These are phyloP conservation scores for Phaenicophaeus curvirostris DNA, from an alignment of 2,797 vertebrate species.

Conservation along the genomic window DNA sequence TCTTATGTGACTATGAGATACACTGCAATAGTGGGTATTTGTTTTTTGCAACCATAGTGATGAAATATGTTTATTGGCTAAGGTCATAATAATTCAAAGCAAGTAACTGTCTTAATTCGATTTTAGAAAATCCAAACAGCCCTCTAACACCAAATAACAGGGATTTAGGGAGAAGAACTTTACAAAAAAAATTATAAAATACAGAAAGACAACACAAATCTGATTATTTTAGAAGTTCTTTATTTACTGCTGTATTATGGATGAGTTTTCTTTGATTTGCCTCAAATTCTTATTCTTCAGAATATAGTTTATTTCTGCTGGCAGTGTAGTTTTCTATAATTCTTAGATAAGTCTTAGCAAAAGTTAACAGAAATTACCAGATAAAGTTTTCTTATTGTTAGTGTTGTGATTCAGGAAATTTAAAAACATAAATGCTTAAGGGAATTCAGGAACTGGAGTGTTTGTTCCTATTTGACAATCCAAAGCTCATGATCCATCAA, in stretches of 20 bases:
- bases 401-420: neutral
- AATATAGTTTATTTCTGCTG: neutral
- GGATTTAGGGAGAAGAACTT: neutral
- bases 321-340: neutral
- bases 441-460: neutral
- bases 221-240: neutral
- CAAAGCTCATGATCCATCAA: neutral
- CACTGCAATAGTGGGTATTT: constrained; percentile 41
- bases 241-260: neutral
- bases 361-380: neutral
- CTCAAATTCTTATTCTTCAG: neutral
- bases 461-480: neutral
- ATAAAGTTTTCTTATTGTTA: neutral
- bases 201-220: neutral
- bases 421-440: neutral
- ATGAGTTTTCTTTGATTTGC: neutral
- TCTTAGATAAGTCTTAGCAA: neutral
- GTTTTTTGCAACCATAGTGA: constrained; percentile 67
- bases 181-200: neutral
- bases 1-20: constrained; percentile 8
- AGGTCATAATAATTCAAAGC: constrained; percentile 14
- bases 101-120: constrained; percentile 45
- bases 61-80: constrained; percentile 63
- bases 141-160: neutral
- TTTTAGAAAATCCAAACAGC: constrained; percentile 32